Conservation (phyloP, 2,797 vertebrate genomes). For the Telmatherina bonti region DNA sequence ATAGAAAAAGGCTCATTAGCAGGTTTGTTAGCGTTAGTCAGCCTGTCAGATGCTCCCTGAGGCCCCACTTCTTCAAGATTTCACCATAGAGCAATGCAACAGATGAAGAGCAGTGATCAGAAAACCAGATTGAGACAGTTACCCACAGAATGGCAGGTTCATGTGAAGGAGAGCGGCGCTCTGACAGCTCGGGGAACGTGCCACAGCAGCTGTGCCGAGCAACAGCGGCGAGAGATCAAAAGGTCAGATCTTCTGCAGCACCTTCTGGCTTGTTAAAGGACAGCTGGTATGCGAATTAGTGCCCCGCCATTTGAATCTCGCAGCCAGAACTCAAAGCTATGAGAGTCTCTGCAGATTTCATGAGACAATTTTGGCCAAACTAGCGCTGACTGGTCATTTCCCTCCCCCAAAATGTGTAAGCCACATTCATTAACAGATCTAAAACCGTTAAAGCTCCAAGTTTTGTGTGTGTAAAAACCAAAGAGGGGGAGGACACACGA, state of each 20-base stretch:
- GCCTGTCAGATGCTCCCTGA: slow-evolving; percentile 8
- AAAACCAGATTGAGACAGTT: fast-evolving
- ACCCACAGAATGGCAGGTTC: background rate
- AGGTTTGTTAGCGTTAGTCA: slow-evolving; percentile 52
- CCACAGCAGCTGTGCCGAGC: slow-evolving; percentile 43
- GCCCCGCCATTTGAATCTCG: background rate
- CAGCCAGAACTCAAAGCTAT: background rate
- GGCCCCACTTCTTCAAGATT: background rate
- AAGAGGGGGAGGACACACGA: background rate
- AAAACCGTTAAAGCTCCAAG: background rate
- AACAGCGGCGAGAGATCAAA: slow-evolving; percentile 35
- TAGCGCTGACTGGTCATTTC: no score
- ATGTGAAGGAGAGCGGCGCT: background rate
- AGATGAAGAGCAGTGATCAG: background rate
- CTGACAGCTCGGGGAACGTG: slow-evolving; percentile 17
- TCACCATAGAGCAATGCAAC: background rate
- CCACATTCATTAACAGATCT: background rate
- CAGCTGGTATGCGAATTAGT: slow-evolving; percentile 44
- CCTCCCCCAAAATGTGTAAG: background rate
- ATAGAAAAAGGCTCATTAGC: slow-evolving; percentile 38
- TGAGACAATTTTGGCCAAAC: background rate
- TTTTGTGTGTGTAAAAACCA: background rate
- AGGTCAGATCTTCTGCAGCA: slow-evolving; percentile 42
- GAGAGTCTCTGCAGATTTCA: background rate
- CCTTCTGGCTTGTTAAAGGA: slow-evolving; percentile 13